A percentile compares a stretch with the other conserved stretches of the same genome.
Conservation (phyloP, 2,113 vertebrate genomes). For the Sus scrofa region T2T-Sscrofa CM000814.6:96639501-96640000, state of each 20-base stretch:
- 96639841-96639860: slow-evolving; percentile 47
- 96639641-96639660: slow-evolving; percentile 82
- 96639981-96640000: slow-evolving; percentile 81
- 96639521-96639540: slow-evolving; percentile 68
- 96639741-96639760: slow-evolving; percentile 63
- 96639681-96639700: slow-evolving; percentile 48
- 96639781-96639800: slow-evolving; percentile 78
- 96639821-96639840: slow-evolving; percentile 69
- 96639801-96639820: slow-evolving; percentile 83
- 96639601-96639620: slow-evolving; percentile 78
- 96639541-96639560: slow-evolving; percentile 82
- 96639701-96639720: background rate
- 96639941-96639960: slow-evolving; percentile 64
- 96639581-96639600: slow-evolving; percentile 61
- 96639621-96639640: slow-evolving; percentile 81
- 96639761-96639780: slow-evolving; percentile 76
- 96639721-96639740: slow-evolving; percentile 73
- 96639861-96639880: background rate
- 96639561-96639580: slow-evolving; percentile 71
- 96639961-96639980: slow-evolving; percentile 84
- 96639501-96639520: slow-evolving; percentile 65
- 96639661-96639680: slow-evolving; percentile 83
- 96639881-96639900: background rate
- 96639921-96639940: background rate
- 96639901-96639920: background rate